These are phyloP conservation scores for Lasioglossum pauxillum DNA, from an alignment of 2,888 invertebrate genomes.

Conservation along the genomic window DNA sequence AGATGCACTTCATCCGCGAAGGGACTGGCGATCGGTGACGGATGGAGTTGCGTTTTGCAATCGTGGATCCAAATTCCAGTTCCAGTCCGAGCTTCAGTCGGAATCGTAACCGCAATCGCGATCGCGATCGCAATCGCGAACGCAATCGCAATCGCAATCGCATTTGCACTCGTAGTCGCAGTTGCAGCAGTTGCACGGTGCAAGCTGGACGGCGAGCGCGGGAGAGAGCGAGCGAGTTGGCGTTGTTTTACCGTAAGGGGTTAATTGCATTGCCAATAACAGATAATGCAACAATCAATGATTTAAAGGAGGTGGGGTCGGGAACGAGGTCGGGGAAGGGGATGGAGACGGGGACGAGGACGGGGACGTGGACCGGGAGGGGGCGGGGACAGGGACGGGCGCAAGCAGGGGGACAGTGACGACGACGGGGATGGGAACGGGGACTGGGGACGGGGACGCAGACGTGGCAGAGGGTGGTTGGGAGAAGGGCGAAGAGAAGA, in stretches of 20 bases:
- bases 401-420: slow-evolving; percentile 16
- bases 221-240: slow-evolving; percentile 55
- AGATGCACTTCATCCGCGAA: not conserved
- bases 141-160: slow-evolving; percentile 37
- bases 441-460: slow-evolving; percentile 42
- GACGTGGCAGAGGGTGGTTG: slow-evolving; percentile 21
- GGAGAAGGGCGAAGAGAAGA: not conserved
- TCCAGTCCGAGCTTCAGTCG: slow-evolving; percentile 30
- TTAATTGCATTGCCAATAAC: slow-evolving; percentile 84
- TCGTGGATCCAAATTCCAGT: slow-evolving; percentile 34
- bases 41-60: slow-evolving; percentile 18
- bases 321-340: slow-evolving; percentile 42
- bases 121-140: slow-evolving; percentile 51
- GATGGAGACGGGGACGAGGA: slow-evolving; percentile 15
- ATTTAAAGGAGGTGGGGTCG: slow-evolving; percentile 78
- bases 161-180: slow-evolving; percentile 53
- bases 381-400: slow-evolving; percentile 18
- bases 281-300: slow-evolving; percentile 84
- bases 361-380: not conserved
- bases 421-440: slow-evolving; percentile 24
- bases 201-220: slow-evolving; percentile 43
- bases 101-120: slow-evolving; percentile 23
- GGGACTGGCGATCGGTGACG: slow-evolving; percentile 4
- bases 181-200: slow-evolving; percentile 52
- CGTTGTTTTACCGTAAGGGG: slow-evolving; percentile 82